These are phyloP conservation scores for Himalopsyche tibetana DNA, from an alignment of 2,888 invertebrate genomes.

Conservation along the genomic window DNA sequence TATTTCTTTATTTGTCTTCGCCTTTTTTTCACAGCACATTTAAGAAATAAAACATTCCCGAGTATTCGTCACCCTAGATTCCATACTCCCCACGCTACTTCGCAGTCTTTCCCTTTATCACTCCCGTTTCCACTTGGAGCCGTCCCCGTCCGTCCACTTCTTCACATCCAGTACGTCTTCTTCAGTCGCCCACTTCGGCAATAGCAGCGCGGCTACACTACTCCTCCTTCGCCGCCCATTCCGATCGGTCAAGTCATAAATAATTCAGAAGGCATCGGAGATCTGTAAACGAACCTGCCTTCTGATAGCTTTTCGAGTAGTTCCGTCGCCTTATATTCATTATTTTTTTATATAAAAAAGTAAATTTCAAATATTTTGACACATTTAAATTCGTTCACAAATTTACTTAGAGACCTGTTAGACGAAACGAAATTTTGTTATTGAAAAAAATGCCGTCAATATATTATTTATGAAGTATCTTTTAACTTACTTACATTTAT, in stretches of 20 bases:
- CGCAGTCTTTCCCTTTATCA: conserved; percentile 41
- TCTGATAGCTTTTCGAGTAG: conserved; percentile 46
- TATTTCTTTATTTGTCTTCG: too few species aligned
- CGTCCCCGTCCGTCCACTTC: conserved; percentile 12
- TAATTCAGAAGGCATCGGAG: conserved; percentile 61
- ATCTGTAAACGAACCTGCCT: conserved; percentile 53
- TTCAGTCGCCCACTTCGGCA: conserved; percentile 39
- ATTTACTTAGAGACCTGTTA: too few species aligned
- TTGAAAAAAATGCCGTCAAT: too few species aligned
- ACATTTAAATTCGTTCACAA: too few species aligned
- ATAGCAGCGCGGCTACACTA: background rate
- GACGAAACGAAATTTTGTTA: too few species aligned
- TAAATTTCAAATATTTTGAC: too few species aligned
- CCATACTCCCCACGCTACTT: conserved; percentile 14
- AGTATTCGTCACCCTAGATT: conserved; percentile 23
- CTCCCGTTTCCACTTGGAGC: conserved; percentile 29
- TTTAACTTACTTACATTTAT: too few species aligned
- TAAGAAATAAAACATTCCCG: too few species aligned
- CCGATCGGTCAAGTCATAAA: conserved; percentile 62
- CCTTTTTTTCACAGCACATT: too few species aligned
- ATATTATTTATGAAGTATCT: too few species aligned
- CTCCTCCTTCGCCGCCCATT: conserved; percentile 37
- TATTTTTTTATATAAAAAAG: too few species aligned
- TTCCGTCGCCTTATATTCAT: background rate
- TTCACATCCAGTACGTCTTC: conserved; percentile 35